Percentiles rank a stretch among this genome's conserved stretches.
phyloP scores from a whole-genome alignment of 2,113 vertebrate species.

The Garra rufa region DNA sequence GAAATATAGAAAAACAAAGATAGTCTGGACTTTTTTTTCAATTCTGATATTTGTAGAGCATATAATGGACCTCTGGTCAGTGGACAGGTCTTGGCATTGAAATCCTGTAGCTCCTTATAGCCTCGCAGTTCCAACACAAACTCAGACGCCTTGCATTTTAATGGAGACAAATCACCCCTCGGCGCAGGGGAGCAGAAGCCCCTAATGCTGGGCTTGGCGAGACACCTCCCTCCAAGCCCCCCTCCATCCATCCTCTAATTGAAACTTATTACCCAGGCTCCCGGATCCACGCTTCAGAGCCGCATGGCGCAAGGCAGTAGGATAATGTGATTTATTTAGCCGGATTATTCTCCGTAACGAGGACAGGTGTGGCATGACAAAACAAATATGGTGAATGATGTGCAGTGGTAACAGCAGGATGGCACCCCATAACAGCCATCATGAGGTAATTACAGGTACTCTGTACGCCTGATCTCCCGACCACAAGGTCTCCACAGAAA shows the following conservation, averaged over 20 bases:
- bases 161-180: constrained; percentile 72
- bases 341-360: constrained; percentile 77
- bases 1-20: not conserved
- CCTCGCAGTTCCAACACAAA: constrained; percentile 18
- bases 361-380: constrained; percentile 85
- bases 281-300: constrained; percentile 47
- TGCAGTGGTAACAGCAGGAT: constrained; percentile 54
- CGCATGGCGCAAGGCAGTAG: constrained; percentile 43
- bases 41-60: not conserved
- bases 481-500: constrained; percentile 5
- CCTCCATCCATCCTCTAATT: constrained; percentile 64
- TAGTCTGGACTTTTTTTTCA: not conserved
- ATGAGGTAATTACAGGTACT: constrained; percentile 79
- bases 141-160: constrained; percentile 60
- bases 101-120: not conserved
- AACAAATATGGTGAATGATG: constrained; percentile 81
- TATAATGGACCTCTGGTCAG: constrained; percentile 4
- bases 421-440: constrained; percentile 72
- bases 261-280: constrained; percentile 72
- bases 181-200: constrained; percentile 53
- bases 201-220: constrained; percentile 43
- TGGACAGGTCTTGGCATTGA: constrained; percentile 1
- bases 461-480: constrained; percentile 61
- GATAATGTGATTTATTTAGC: constrained; percentile 77
- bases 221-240: not conserved